These are phyloP conservation scores for Branchellion lobata DNA, from an alignment of 2,888 invertebrate genomes.

Conservation along the genomic window DNA sequence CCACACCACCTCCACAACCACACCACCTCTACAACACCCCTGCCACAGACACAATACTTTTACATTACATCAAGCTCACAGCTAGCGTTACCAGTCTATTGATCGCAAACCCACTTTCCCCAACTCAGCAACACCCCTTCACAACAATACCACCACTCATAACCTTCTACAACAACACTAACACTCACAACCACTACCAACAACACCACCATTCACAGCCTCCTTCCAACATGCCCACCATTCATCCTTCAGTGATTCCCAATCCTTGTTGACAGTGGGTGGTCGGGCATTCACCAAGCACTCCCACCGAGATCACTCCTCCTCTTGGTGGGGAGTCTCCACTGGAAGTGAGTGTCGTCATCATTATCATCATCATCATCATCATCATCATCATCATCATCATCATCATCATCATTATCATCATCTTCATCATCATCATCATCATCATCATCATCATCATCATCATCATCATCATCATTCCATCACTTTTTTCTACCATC, in stretches of 20 bases:
- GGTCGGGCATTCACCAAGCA: slow-evolving; percentile 61
- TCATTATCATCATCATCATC: slow-evolving; percentile 28
- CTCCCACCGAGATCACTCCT: slow-evolving; percentile 57
- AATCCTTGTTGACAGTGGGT: slow-evolving; percentile 57
- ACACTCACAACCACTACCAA: no score
- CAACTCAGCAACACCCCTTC: no score
- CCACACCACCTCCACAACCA: no score
- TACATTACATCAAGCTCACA: no score
- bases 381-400: slow-evolving; percentile 37
- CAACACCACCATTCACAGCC: no score
- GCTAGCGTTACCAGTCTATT: no score
- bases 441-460: slow-evolving; percentile 18
- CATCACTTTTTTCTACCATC: background rate
- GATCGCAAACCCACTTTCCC: no score
- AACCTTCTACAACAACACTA: no score
- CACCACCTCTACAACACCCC: no score
- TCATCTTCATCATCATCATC: slow-evolving; percentile 4
- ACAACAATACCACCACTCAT: no score
- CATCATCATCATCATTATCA: slow-evolving; percentile 30
- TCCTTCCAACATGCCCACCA: no score
- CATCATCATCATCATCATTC: slow-evolving; percentile 22
- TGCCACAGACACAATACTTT: no score
- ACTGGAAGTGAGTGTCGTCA: slow-evolving; percentile 54
- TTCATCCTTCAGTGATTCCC: slow-evolving; percentile 43
- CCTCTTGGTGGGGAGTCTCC: slow-evolving; percentile 60